phyloP scores from a whole-genome alignment of 2,113 vertebrate genomes.

The Lathamus discolor region DNA sequence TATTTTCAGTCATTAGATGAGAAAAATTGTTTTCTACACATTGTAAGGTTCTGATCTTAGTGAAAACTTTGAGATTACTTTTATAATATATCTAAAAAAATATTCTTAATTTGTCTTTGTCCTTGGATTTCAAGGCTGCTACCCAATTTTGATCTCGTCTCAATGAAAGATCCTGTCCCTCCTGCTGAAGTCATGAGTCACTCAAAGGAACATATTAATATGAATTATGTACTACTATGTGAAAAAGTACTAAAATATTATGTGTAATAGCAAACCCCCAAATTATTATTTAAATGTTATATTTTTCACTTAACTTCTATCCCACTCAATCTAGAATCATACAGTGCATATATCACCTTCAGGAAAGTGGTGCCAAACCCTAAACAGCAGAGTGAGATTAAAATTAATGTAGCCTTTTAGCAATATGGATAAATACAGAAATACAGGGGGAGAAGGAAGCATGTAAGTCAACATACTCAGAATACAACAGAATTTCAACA shows the following conservation, averaged over 20 bases:
- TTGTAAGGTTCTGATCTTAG: neutral
- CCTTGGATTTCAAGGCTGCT: neutral
- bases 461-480: neutral
- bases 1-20: neutral
- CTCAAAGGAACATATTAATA: neutral
- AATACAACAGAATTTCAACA: neutral
- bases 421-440: neutral
- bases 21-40: neutral
- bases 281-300: neutral
- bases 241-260: neutral
- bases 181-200: neutral
- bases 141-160: neutral
- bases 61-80: neutral
- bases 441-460: neutral
- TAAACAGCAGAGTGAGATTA: neutral
- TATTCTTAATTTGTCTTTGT: neutral
- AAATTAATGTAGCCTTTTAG: neutral
- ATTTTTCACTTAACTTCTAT: neutral
- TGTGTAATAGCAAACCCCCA: neutral
- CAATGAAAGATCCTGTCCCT: neutral
- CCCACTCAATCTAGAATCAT: neutral
- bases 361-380: neutral
- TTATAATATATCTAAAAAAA: neutral
- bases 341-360: neutral
- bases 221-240: neutral